These are phyloP conservation scores for Neodiprion fabricii DNA, from an alignment of 1,140 invertebrate species.

Conservation along the genomic window DNA sequence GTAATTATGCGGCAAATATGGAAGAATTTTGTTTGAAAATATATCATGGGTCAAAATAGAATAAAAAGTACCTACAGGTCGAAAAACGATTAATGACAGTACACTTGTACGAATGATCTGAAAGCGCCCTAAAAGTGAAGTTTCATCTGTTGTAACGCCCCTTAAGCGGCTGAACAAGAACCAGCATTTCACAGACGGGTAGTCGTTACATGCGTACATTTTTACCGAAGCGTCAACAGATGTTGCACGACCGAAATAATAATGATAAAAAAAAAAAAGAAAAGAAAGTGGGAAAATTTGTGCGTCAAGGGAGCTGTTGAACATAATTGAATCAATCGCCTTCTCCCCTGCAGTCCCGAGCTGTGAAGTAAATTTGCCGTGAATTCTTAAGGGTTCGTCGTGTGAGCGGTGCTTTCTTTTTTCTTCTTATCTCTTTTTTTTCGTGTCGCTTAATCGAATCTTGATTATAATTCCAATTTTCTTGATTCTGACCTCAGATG, in stretches of 20 bases:
- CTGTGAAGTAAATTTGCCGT: conserved; percentile 5
- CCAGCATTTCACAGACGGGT: too few relatives aligned
- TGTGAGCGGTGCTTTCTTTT: background rate
- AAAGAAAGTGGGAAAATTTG: background rate
- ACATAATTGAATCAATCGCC: conserved; percentile 1
- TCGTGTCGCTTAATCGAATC: background rate
- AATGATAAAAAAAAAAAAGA: background rate
- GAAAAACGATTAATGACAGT: too few relatives aligned
- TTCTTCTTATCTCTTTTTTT: background rate
- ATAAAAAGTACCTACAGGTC: too few relatives aligned
- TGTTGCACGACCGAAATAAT: background rate
- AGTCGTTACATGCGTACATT: too few relatives aligned
- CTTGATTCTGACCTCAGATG: too few relatives aligned
- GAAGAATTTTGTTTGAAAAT: too few relatives aligned
- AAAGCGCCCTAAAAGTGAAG: too few relatives aligned
- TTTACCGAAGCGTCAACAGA: background rate
- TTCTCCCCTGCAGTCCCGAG: background rate
- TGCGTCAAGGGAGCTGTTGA: background rate
- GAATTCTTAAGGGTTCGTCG: background rate
- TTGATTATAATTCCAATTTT: background rate
- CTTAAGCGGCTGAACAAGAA: too few relatives aligned
- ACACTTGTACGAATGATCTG: too few relatives aligned
- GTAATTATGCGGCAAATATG: too few relatives aligned
- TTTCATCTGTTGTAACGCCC: too few relatives aligned
- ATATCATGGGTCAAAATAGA: too few relatives aligned